A percentile compares a stretch with the other conserved stretches of the same genome.
Conservation (phyloP, 2,113 vertebrate genomes). For the Pelecanoides urinatrix region DNA sequence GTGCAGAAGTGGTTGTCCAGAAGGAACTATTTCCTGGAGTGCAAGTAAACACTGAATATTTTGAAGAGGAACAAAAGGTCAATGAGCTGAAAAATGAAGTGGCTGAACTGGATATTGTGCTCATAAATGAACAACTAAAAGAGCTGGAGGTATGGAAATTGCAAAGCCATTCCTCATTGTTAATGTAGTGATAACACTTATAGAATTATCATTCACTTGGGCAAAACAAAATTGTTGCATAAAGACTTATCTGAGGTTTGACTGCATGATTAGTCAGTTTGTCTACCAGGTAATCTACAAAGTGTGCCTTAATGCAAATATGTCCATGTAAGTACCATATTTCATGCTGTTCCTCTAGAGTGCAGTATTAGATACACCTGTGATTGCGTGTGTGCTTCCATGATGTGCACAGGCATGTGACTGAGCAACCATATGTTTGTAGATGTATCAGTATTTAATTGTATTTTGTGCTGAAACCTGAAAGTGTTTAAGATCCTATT, state of each 20-base stretch:
- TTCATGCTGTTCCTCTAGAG: background rate
- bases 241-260: slow-evolving; percentile 25
- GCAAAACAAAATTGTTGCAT: background rate
- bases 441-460: background rate
- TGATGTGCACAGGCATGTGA: background rate
- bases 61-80: slow-evolving; percentile 74
- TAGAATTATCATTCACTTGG: background rate
- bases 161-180: background rate
- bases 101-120: slow-evolving; percentile 75
- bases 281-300: background rate
- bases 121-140: slow-evolving; percentile 82
- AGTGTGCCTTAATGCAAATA: background rate
- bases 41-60: slow-evolving; percentile 63
- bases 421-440: background rate
- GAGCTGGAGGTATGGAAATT: slow-evolving; percentile 83
- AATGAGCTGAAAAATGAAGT: slow-evolving; percentile 76
- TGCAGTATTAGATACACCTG: background rate
- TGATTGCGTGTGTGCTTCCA: accelerated
- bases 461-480: background rate
- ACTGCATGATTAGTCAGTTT: background rate
- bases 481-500: background rate
- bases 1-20: slow-evolving; percentile 49
- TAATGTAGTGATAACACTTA: background rate
- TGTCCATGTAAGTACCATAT: background rate
- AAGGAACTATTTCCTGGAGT: slow-evolving; percentile 29